These are phyloP conservation scores for Clepsis dumicolana DNA, from an alignment of 2,888 invertebrate genomes.

Conservation along the genomic window DNA sequence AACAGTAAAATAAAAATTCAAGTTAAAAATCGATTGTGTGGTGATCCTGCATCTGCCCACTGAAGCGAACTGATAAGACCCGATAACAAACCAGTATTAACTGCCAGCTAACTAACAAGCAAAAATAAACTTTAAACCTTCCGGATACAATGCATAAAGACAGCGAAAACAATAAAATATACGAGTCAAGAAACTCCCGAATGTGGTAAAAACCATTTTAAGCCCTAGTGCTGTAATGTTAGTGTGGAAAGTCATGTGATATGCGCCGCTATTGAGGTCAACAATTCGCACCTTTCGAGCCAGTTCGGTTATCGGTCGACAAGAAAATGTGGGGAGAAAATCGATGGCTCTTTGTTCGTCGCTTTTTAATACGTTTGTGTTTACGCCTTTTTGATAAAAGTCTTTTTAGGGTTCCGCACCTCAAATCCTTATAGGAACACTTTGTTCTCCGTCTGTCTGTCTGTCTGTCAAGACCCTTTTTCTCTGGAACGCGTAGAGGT, in stretches of 20 bases:
- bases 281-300: constrained; percentile 79
- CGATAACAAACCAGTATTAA: constrained; percentile 59
- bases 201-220: background rate
- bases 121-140: constrained; percentile 42
- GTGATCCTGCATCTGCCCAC: constrained; percentile 52
- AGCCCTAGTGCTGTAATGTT: background rate
- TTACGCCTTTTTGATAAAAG: constrained; percentile 17
- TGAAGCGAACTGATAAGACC: constrained; percentile 48
- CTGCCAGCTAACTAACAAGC: constrained; percentile 35
- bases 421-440: background rate
- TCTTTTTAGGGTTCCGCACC: background rate
- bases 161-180: constrained; percentile 32
- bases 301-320: constrained; percentile 72
- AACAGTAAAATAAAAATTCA: constrained; percentile 32
- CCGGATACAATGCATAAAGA: constrained; percentile 31
- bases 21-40: constrained; percentile 42
- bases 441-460: too few species aligned
- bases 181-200: constrained; percentile 31
- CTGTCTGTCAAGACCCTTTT: too few species aligned
- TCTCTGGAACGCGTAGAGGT: too few species aligned
- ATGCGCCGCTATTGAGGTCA: constrained; percentile 67
- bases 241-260: background rate
- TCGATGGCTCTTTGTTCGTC: constrained; percentile 50
- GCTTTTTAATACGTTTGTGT: constrained; percentile 22
- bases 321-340: constrained; percentile 73